Conservation (phyloP, 2,888 invertebrate genomes). For the Oxystoma pomonae region DNA sequence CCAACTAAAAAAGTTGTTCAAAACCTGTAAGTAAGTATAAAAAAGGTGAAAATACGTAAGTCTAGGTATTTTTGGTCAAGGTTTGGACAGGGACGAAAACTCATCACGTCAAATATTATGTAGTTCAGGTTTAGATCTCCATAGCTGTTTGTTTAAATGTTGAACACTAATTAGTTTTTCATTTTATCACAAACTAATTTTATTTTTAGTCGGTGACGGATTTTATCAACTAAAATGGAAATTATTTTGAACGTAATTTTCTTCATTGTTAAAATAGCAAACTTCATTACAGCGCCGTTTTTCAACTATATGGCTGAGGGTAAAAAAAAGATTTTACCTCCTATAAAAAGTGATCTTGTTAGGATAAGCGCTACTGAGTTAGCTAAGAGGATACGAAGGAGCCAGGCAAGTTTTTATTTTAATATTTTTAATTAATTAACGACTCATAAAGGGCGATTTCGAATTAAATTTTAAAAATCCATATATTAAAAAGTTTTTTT, state of each 20-base stretch:
- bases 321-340: constrained; percentile 55
- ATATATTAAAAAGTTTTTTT: too few species aligned
- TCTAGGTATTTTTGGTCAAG: neutral
- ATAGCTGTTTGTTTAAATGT: too few species aligned
- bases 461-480: too few species aligned
- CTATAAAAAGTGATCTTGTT: constrained; percentile 62
- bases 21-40: neutral
- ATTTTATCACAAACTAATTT: too few species aligned
- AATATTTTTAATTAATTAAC: too few species aligned
- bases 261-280: neutral
- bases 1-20: neutral
- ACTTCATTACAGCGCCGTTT: constrained; percentile 21
- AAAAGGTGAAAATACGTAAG: neutral
- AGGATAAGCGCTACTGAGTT: constrained; percentile 66
- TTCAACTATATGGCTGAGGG: constrained; percentile 21
- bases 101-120: neutral
- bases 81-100: neutral
- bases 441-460: too few species aligned
- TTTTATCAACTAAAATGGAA: neutral
- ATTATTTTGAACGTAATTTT: neutral
- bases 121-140: neutral
- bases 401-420: neutral
- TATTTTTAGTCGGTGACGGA: too few species aligned
- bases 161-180: too few species aligned
- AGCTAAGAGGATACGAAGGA: constrained; percentile 48